A percentile compares a stretch with the other conserved stretches of the same genome.
phyloP scores from a whole-genome alignment of 2,113 vertebrate species.

The Uria aalge region DNA sequence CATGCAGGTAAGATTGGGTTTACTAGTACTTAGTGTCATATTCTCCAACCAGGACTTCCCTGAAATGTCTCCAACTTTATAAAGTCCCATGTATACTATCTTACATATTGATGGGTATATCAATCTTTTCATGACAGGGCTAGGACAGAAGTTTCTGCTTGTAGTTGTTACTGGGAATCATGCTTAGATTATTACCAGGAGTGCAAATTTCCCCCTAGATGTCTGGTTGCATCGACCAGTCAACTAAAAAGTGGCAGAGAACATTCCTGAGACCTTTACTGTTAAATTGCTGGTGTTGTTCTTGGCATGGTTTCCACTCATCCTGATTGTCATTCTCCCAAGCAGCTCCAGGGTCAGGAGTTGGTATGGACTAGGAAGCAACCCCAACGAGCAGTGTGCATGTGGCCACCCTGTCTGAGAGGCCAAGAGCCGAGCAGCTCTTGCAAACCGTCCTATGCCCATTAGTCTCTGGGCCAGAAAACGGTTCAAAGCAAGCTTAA shows the following conservation, averaged over 20 bases:
- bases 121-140: neutral
- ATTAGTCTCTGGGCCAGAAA: neutral
- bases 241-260: neutral
- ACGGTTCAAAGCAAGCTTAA: neutral
- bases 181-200: neutral
- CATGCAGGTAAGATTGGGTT: neutral
- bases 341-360: neutral
- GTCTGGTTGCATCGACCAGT: neutral
- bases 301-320: neutral
- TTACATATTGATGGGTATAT: neutral
- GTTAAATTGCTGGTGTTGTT: neutral
- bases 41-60: neutral
- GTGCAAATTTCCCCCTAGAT: neutral
- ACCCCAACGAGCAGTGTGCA: rapidly evolving
- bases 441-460: neutral
- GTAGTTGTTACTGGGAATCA: neutral
- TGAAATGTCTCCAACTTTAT: neutral
- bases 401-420: neutral
- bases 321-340: neutral
- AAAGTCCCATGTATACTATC: neutral
- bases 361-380: neutral
- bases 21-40: neutral
- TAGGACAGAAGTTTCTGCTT: neutral
- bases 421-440: neutral
- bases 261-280: neutral